Base-by-base conservation (phyloP, 1,140 invertebrate genomes). In the Drosophila sturtevanti region DNA sequence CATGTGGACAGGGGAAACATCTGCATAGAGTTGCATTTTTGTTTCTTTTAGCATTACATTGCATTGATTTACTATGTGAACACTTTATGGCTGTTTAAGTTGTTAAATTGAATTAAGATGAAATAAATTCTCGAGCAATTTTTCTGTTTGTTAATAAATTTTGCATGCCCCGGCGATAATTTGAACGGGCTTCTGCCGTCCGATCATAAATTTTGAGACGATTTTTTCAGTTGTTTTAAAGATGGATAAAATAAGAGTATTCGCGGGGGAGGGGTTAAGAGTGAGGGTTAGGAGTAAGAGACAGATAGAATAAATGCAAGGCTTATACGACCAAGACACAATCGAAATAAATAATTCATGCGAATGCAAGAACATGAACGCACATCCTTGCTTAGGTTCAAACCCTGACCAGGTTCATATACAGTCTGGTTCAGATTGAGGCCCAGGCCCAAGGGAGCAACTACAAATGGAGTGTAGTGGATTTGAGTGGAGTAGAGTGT, bases 101-200 rank as follows among this genome's bases (percentile, higher is more conserved):
- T 90, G 89, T 90, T 90, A 90, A 90, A 90, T 90, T 90, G 89
- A 90, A 90, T 90, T 90, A 90, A 90, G 89, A 90, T 89, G 89
- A 90, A 89, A 90, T 90, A 90, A 90, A 90, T 90, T 90, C 82
- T 81, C 70, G 74, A 63, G 75, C 77, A 81, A 87, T 84, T 85
- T 90, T 90, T 82, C 84, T 90, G 79, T 90, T 90, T 84, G 87
- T 90, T 90, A 87, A 90, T 90, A 90, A 90, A 90, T 90, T 90
- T 90, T 85, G 82, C 77, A 84, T 89, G 79, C 82, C 64, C 77
- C 64, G 77, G 85, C 64, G 67, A 89, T 89, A 89, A 89, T 89
- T 89, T 89, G 82, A 89, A 73, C 84, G 80, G 18, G 73, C 75
- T 77, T 68, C 72, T 62, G 72, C 54, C 64, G 68, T 68, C 63